phyloP scores from a whole-genome alignment of 1,140 invertebrate genomes.

The Dufourea novaeangliae region DNA sequence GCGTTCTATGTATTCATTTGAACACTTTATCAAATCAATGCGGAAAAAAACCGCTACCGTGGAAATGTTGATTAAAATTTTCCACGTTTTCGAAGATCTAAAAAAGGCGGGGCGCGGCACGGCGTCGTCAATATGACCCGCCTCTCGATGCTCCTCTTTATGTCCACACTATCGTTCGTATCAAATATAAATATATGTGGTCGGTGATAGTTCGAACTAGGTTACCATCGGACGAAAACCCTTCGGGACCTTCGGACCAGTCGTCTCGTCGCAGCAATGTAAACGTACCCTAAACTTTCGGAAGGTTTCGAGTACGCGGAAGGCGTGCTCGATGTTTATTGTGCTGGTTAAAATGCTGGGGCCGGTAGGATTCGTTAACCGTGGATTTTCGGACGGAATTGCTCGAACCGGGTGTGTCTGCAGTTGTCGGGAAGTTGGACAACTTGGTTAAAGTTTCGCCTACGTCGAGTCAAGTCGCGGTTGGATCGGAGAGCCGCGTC shows the following conservation, averaged over 20 bases:
- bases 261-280: background rate
- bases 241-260: background rate
- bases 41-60: too few relatives aligned
- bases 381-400: background rate
- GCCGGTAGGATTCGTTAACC: background rate
- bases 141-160: too few relatives aligned
- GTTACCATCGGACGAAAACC: background rate
- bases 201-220: too few relatives aligned
- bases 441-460: slow-evolving; percentile 9
- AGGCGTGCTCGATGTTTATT: slow-evolving; percentile 4
- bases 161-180: too few relatives aligned
- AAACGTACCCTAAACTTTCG: background rate
- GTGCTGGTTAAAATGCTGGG: background rate
- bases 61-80: too few relatives aligned
- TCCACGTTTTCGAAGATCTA: too few relatives aligned
- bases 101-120: too few relatives aligned
- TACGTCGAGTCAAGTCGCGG: background rate
- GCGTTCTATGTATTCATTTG: too few relatives aligned
- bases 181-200: too few relatives aligned
- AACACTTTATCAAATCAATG: too few relatives aligned
- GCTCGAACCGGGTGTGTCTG: background rate
- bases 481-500: background rate
- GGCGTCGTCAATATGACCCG: too few relatives aligned
- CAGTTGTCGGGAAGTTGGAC: background rate
- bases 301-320: background rate